These are phyloP conservation scores for Macroramphosus scolopax DNA, from an alignment of 2,797 vertebrate species.

Conservation along the genomic window DNA sequence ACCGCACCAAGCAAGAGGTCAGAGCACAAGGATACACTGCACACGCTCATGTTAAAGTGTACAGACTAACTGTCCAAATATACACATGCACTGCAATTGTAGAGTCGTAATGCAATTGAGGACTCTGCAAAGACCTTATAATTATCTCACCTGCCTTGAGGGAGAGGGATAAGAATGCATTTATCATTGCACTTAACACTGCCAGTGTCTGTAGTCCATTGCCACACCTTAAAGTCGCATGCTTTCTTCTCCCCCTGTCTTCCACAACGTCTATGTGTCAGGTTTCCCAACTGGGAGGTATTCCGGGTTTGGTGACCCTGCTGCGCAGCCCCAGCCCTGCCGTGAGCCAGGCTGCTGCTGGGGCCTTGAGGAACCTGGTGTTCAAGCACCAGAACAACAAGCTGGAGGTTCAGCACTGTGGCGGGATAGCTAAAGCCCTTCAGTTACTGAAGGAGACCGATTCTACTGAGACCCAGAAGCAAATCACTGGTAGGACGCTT, in stretches of 20 bases:
- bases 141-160: conserved; percentile 11
- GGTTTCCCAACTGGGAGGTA: conserved; percentile 83
- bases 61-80: conserved; percentile 1
- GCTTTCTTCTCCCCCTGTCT: neutral
- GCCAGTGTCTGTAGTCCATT: neutral
- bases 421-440: conserved; percentile 82
- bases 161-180: conserved; percentile 10
- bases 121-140: no score
- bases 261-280: conserved; percentile 42
- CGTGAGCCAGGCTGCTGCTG: conserved; percentile 80
- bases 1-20: conserved; percentile 85
- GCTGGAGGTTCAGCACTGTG: conserved; percentile 80
- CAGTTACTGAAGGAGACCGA: conserved; percentile 80
- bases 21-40: neutral
- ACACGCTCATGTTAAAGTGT: neutral
- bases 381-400: conserved; percentile 85
- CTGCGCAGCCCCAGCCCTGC: conserved; percentile 78
- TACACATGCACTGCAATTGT: neutral
- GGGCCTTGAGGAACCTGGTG: conserved; percentile 89
- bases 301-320: conserved; percentile 81
- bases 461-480: conserved; percentile 86
- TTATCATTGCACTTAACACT: no score
- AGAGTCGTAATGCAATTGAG: no score
- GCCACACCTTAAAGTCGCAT: neutral
- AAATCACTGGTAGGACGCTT: conserved; percentile 84